Percentiles rank a stretch among this genome's conserved stretches.
These are phyloP conservation scores for Haemorhous mexicanus DNA, from an alignment of 2,113 vertebrate genomes.

Conservation along the genomic window DNA sequence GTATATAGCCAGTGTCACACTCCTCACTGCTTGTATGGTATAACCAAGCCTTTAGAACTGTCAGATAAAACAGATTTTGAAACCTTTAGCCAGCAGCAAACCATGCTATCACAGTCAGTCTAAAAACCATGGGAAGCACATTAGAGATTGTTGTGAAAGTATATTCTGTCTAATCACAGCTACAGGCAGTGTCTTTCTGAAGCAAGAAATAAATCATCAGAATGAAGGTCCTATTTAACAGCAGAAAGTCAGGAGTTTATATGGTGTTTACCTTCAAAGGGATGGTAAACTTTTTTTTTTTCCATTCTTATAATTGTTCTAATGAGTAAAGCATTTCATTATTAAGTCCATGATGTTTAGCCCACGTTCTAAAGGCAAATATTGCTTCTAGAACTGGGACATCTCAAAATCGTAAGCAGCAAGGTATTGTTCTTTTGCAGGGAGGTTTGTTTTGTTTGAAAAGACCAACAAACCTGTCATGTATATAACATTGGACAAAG, in stretches of 20 bases:
- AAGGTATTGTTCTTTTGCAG: background rate
- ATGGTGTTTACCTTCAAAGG: background rate
- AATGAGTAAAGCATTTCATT: background rate
- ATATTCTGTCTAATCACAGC: background rate
- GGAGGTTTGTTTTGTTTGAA: background rate
- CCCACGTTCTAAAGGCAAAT: background rate
- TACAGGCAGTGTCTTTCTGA: background rate
- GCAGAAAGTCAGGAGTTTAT: background rate
- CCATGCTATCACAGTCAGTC: background rate
- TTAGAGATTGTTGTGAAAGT: background rate
- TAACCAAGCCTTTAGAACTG: background rate
- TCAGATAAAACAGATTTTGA: conserved; percentile 13
- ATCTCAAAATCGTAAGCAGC: background rate
- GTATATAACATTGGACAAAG: background rate
- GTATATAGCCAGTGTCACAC: background rate
- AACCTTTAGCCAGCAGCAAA: conserved; percentile 13
- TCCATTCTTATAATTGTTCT: background rate
- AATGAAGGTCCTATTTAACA: background rate
- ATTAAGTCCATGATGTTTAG: background rate
- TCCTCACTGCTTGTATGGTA: background rate
- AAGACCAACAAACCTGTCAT: background rate
- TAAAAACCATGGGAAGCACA: background rate
- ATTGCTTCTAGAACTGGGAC: background rate
- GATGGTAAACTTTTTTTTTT: background rate
- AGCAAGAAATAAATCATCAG: background rate